These are phyloP conservation scores for Ptilorrhoa leucosticta DNA, from an alignment of 2,113 vertebrate species.

Conservation along the genomic window DNA sequence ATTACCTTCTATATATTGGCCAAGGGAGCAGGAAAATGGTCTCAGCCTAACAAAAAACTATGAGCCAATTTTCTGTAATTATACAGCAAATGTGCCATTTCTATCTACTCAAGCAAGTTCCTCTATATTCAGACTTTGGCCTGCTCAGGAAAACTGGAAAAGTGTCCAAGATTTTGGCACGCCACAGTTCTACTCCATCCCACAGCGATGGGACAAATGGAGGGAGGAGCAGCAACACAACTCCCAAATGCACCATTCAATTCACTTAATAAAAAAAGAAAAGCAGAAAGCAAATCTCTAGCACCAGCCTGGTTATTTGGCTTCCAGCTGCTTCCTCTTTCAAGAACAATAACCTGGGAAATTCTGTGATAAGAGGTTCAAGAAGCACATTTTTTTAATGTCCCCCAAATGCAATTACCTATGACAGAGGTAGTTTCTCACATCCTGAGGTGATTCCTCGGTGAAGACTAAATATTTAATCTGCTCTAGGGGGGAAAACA, in stretches of 20 bases:
- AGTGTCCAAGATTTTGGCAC: background rate
- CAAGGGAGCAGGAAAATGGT: background rate
- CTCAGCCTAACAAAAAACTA: background rate
- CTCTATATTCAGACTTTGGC: background rate
- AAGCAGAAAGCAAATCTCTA: background rate
- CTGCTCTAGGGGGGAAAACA: background rate
- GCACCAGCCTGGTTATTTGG: background rate
- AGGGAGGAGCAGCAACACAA: background rate
- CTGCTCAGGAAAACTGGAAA: background rate
- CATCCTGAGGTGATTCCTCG: background rate
- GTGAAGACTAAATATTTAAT: background rate
- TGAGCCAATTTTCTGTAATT: background rate
- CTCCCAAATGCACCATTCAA: background rate
- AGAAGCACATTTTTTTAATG: background rate
- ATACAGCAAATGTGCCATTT: background rate
- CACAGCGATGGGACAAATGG: fast-evolving
- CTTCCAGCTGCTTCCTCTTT: background rate
- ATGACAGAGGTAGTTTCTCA: background rate
- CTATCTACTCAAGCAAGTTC: background rate
- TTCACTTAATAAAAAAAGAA: background rate
- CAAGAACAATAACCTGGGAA: background rate
- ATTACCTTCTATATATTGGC: background rate
- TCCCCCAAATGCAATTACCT: no score
- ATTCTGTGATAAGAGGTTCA: background rate
- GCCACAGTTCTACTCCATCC: background rate